Evolutionary conservation across 2,113 vertebrate genomes (phyloP).

Genomic region (Barnardius zonarius): DNA sequence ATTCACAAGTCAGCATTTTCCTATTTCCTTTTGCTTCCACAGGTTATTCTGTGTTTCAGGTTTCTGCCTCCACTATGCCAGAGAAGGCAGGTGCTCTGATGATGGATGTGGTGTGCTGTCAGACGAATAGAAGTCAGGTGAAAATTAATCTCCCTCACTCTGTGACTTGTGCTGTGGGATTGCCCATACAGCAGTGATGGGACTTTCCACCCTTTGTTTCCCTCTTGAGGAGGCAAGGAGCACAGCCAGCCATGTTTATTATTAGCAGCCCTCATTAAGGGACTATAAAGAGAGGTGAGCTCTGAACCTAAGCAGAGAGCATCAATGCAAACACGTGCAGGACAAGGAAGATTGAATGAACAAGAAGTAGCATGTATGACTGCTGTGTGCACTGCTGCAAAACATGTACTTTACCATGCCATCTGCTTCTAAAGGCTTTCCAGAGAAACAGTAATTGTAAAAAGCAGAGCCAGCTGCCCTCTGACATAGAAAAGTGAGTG

Average conservation of each 20-base stretch:
- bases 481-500: not conserved
- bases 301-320: not conserved
- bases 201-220: not conserved
- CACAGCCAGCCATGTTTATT: not conserved
- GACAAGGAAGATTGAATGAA: not conserved
- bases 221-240: not conserved
- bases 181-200: not conserved
- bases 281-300: not conserved
- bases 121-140: not conserved
- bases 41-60: not conserved
- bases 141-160: not conserved
- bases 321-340: not conserved
- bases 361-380: not conserved
- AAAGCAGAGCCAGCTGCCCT: not conserved
- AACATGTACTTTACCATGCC: not conserved
- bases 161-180: accelerated
- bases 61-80: not conserved
- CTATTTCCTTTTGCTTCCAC: not conserved
- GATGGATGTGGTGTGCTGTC: too few species aligned
- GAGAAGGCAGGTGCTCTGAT: not conserved
- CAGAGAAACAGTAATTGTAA: not conserved
- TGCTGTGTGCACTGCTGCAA: not conserved
- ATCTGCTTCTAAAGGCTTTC: not conserved
- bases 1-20: not conserved
- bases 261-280: not conserved